Conservation (phyloP, 2,888 invertebrate genomes). For the Cryptocephalus moraei region DNA sequence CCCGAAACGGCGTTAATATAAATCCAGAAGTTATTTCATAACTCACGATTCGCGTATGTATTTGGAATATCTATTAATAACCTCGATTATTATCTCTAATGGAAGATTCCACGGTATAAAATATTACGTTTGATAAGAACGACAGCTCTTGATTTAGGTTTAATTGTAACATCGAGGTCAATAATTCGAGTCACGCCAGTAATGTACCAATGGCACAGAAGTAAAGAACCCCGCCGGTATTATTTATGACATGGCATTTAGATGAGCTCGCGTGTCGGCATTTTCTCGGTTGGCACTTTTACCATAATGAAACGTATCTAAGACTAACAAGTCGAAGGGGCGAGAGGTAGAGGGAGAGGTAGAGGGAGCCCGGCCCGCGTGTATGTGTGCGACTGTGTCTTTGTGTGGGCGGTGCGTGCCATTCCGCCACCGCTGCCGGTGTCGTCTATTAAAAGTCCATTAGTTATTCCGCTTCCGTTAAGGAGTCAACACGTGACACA, state of each 20-base stretch:
- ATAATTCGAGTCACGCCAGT: slow-evolving; percentile 24
- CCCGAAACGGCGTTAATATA: no score
- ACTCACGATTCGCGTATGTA: no score
- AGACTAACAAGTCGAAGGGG: slow-evolving; percentile 8
- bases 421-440: slow-evolving; percentile 4
- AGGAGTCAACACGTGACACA: slow-evolving; percentile 8
- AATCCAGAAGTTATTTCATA: no score
- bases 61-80: no score
- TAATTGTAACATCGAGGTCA: slow-evolving; percentile 20
- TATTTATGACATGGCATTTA: slow-evolving; percentile 27
- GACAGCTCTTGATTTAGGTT: slow-evolving; percentile 16
- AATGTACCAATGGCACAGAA: no score
- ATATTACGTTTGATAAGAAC: neutral
- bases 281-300: slow-evolving; percentile 20
- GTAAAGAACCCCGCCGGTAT: slow-evolving; percentile 21
- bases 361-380: no score
- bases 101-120: no score
- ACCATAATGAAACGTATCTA: slow-evolving; percentile 19
- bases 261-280: slow-evolving; percentile 24
- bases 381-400: no score
- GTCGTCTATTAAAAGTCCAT: slow-evolving; percentile 31
- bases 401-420: slow-evolving; percentile 4
- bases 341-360: no score
- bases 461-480: slow-evolving; percentile 23
- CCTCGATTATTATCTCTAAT: no score